Base-by-base conservation (phyloP, 2,113 vertebrate genomes). In the Xiphophorus hellerii region DNA sequence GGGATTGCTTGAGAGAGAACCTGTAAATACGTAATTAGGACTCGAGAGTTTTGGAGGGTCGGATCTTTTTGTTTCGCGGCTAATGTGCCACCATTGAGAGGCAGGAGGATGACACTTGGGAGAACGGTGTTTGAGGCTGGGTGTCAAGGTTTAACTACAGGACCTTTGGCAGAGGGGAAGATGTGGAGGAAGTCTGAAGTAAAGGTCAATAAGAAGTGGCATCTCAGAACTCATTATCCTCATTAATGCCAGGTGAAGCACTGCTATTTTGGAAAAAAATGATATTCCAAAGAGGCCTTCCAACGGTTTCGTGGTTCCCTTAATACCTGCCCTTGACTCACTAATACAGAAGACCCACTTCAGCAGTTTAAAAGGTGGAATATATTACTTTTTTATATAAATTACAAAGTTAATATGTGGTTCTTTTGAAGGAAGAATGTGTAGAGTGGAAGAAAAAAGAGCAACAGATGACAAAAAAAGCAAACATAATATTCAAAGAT, bases 151-250 rank as follows among this genome's bases (percentile, higher is more conserved):
- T 91, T 84, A 90, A 87, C 86, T 79, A 62, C 75, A n/a, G 44
- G 78, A 84, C 80, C 78, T 87, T 48, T 84, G 87, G 78, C 88
- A 70, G 75, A 62, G 79, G 86, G 29, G 33, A 42, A 44, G 64
- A 73, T 81, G 89, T 80, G 60, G 33, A 86, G 73, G 73, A 75
- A 81, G 78, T 48, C 1, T 44, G 74, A 82, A 77, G 69, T 70
- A 77, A 81, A 85, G 90, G 92, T 87, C 88, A 89, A 88, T 73
- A 69, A 83, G 74, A 86, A 87, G 84, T 72, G 86, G 78, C 89
- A 85, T 80, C 88, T 87, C 74, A 87, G 78, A 85, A 85, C 78
- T 92, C 89, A 88, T 93, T 90, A 92, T 88, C 81, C 80, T 92
- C 87, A 90, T 89, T 89, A 92, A 88, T 75, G 79, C 65, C 77